Base-by-base conservation (phyloP, 2,797 vertebrate genomes). In the Tragelaphus oryx region DNA sequence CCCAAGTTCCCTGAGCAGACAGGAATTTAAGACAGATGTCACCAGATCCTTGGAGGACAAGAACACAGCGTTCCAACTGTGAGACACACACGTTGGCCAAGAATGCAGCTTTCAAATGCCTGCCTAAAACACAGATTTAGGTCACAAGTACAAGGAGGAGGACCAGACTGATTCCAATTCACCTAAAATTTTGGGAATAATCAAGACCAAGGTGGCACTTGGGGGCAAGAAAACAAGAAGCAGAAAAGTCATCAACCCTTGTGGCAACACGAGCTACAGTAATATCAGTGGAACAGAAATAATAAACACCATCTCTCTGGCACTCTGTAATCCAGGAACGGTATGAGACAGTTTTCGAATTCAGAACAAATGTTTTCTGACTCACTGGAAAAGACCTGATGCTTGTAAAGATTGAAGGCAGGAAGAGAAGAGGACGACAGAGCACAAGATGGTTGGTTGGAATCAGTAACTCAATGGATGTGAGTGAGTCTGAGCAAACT, bases 21-120 rank as follows among this genome's bases (percentile, higher is more conserved):
- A 59, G 48, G 57, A 91, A 96, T 93, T 92, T 59, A 76, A 60
- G 50, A 82, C 57, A 88, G 41, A 91, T 87, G 60, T 89, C 83
- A 57, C 74, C n/a, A 50, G 84, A 11, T 44, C 46, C 57, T 74
- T n/a, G 30, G 7, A 79, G 48, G 48, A 59, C 78, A 2, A 80
- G 68, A 55, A 79, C 83, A 85, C 6, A 54, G 9, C 22, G 60
- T 87, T 92, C 88, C 60, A 52, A 59, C 3, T 30, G 22, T 37
- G 22, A n/a, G 18, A 62, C 20, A 48, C 37, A 57, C 28, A 62
- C 0, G 9, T 41, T 8, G 13, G 17, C 55, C 22, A 85, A 85
- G 75, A 74, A 65, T 28, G 1, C 9, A 93, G 89, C 65, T 82
- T 52, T 59, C n/a, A 88, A 54, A 59, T 41, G 24, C 37, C 28